Conservation (phyloP, 1,140 invertebrate species). For the Zophobas atratus region DNA sequence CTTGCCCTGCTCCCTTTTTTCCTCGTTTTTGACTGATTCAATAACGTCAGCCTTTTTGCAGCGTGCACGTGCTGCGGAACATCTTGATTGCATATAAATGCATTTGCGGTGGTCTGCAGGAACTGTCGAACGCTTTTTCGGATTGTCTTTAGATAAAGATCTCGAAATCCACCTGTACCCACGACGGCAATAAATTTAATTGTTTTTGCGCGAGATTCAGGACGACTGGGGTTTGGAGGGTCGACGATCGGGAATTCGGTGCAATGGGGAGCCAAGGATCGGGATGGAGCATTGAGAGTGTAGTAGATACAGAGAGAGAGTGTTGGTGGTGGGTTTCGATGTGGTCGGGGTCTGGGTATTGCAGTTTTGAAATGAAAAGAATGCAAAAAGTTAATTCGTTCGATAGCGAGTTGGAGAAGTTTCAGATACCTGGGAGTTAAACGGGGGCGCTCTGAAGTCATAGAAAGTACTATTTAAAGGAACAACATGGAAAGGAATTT, state of each 20-base stretch:
- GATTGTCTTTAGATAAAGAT: neutral
- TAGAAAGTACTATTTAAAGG: too few relatives aligned
- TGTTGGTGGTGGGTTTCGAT: neutral
- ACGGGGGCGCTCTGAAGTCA: too few relatives aligned
- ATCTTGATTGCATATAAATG: constrained; percentile 33
- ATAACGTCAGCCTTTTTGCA: constrained; percentile 9
- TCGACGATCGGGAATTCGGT: constrained; percentile 1
- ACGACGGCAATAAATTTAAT: neutral
- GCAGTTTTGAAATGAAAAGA: too few relatives aligned
- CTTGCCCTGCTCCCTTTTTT: neutral
- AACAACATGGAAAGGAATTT: too few relatives aligned
- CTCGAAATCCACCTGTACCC: constrained; percentile 10
- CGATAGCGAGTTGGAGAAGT: too few relatives aligned
- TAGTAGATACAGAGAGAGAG: neutral
- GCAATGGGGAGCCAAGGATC: neutral
- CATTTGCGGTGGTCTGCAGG: constrained; percentile 1
- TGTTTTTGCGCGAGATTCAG: neutral
- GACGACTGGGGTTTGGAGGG: constrained; percentile 3
- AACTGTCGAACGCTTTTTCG: neutral
- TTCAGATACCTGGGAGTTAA: too few relatives aligned
- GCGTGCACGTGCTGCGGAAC: constrained; percentile 19
- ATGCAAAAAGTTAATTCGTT: too few relatives aligned
- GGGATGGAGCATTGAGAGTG: neutral
- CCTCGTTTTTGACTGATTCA: constrained; percentile 17
- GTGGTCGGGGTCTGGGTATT: too few relatives aligned